phyloP scores from a whole-genome alignment of 2,113 vertebrate species.

The Laticauda laticaudata region DNA sequence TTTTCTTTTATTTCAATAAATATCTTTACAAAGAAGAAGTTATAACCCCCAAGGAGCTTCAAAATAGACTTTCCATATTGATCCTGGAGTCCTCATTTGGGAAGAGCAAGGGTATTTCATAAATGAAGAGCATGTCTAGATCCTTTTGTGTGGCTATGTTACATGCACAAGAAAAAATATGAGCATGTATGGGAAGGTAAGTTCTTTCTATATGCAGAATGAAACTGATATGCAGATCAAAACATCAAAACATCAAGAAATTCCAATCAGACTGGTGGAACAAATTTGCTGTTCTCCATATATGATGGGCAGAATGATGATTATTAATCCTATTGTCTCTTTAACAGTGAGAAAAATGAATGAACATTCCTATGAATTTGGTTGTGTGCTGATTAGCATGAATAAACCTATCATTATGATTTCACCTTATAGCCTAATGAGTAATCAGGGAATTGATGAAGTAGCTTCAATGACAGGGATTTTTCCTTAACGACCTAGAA shows the following conservation, averaged over 20 bases:
- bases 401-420: neutral
- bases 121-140: neutral
- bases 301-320: neutral
- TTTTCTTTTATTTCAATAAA: neutral
- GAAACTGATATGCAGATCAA: neutral
- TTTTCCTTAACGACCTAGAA: conserved; percentile 11
- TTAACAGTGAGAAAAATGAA: neutral
- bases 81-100: neutral
- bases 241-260: neutral
- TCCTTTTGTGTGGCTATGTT: too few species aligned
- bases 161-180: neutral
- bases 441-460: neutral
- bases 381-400: conserved; percentile 2
- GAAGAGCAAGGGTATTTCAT: neutral
- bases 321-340: neutral
- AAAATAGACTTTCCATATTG: neutral
- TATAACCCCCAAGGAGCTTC: neutral
- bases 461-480: neutral
- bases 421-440: neutral
- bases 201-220: neutral
- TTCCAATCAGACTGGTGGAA: neutral
- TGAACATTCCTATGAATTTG: neutral
- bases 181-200: neutral
- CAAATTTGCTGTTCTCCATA: neutral
- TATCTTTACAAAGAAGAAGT: neutral